A percentile compares a stretch with the other conserved stretches of the same genome.
phyloP scores from a whole-genome alignment of 2,888 invertebrate species.

The Drosophila prolongata region DNA sequence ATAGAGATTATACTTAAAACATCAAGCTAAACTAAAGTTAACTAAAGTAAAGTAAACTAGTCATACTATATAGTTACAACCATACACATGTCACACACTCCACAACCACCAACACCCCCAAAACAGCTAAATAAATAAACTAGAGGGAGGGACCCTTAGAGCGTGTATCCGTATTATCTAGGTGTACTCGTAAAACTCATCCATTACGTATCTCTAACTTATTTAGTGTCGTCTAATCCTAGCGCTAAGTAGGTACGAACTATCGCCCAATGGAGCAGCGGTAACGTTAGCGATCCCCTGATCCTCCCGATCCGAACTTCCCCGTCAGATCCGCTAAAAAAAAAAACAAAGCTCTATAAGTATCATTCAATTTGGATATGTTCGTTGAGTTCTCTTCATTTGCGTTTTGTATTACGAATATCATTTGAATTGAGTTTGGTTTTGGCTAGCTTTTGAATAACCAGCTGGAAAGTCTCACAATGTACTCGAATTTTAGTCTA shows the following conservation, averaged over 20 bases:
- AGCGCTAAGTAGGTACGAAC: constrained; percentile 41
- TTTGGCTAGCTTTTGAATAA: constrained; percentile 64
- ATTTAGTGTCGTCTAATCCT: constrained; percentile 42
- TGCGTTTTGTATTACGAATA: constrained; percentile 34
- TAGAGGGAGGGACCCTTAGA: constrained; percentile 37
- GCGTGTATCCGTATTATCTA: constrained; percentile 37
- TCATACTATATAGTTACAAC: constrained; percentile 33
- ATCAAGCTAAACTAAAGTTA: constrained; percentile 43
- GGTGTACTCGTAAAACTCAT: constrained; percentile 38
- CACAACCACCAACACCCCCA: background rate
- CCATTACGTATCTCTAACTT: constrained; percentile 40
- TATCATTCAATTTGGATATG: constrained; percentile 31
- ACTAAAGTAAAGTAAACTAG: constrained; percentile 44
- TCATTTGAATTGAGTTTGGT: constrained; percentile 25
- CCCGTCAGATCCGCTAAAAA: background rate
- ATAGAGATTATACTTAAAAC: constrained; percentile 34
- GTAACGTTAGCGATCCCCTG: constrained; percentile 22
- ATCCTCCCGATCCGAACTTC: constrained; percentile 11
- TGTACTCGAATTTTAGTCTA: constrained; percentile 84
- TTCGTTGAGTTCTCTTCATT: constrained; percentile 37
- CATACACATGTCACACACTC: background rate
- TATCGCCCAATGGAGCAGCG: constrained; percentile 14
- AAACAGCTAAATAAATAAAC: constrained; percentile 20
- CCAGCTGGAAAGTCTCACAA: constrained; percentile 62
- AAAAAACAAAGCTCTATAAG: constrained; percentile 19